Conservation (phyloP, 2,113 vertebrate species). For the Nycticebus coucang region DNA sequence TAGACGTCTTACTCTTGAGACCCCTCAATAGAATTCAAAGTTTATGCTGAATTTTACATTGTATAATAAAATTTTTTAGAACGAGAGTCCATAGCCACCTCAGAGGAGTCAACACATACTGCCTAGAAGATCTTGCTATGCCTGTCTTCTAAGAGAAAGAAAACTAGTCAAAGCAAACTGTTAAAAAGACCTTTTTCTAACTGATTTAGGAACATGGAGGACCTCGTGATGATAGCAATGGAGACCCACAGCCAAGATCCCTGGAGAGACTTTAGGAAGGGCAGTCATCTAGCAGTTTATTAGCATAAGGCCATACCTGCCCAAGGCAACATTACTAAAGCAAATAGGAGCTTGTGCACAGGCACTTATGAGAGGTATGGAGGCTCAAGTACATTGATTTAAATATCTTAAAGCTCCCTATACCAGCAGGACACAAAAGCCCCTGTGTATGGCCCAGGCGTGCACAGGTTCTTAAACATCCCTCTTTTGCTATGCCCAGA, state of each 20-base stretch:
- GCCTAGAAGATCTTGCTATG: not conserved
- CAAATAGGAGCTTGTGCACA: not conserved
- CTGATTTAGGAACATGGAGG: not conserved
- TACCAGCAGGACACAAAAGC: not conserved
- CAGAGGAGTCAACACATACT: not conserved
- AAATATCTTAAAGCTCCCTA: not conserved
- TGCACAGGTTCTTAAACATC: not conserved
- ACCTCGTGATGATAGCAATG: not conserved
- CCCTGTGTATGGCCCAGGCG: not conserved
- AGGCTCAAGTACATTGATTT: not conserved
- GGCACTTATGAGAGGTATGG: not conserved
- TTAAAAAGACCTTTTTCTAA: not conserved
- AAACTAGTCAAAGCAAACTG: not conserved
- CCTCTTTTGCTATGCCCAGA: not conserved
- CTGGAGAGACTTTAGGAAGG: not conserved
- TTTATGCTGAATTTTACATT: not conserved
- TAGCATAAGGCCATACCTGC: not conserved
- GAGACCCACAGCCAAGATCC: not conserved
- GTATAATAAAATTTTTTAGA: not conserved
- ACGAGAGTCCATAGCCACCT: not conserved
- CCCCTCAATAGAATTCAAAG: not conserved
- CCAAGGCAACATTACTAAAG: slow-evolving; percentile 5
- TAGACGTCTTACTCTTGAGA: not conserved
- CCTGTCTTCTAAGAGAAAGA: not conserved
- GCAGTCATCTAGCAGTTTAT: not conserved